Conservation (phyloP, 1,140 invertebrate genomes). For the Hycleus phaleratus region DNA sequence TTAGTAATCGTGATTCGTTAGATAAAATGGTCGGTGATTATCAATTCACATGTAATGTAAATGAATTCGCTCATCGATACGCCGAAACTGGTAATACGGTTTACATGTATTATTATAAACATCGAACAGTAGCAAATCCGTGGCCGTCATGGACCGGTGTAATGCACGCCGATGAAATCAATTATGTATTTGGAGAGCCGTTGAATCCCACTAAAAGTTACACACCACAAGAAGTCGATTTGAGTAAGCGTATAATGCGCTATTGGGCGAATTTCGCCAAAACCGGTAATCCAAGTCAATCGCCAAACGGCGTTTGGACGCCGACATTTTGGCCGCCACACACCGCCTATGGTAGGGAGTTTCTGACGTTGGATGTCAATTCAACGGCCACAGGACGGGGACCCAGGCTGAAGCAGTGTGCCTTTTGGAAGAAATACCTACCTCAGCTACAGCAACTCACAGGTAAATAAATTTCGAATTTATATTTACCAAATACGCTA, state of each 20-base stretch:
- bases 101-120: constrained; percentile 93
- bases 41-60: constrained; percentile 92
- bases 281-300: constrained; percentile 73
- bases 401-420: constrained; percentile 82
- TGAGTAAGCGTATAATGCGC: constrained; percentile 82
- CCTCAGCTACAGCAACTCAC: constrained; percentile 76
- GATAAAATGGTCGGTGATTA: constrained; percentile 96
- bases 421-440: constrained; percentile 93
- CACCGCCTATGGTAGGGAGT: constrained; percentile 74
- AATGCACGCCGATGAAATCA: constrained; percentile 94
- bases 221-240: constrained; percentile 66
- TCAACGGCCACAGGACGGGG: constrained; percentile 73
- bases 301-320: constrained; percentile 56
- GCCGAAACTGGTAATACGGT: constrained; percentile 82
- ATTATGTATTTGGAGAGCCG: constrained; percentile 89
- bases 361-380: constrained; percentile 75
- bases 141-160: constrained; percentile 96
- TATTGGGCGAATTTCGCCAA: constrained; percentile 96
- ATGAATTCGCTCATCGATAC: constrained; percentile 82
- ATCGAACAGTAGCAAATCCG: constrained; percentile 73
- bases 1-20: constrained; percentile 72
- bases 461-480: constrained; percentile 45
- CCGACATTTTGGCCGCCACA: constrained; percentile 77
- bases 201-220: constrained; percentile 73
- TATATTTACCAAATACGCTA: not conserved